phyloP scores from a whole-genome alignment of 1,140 invertebrate genomes.

The Drosophila kurseongensis region DNA sequence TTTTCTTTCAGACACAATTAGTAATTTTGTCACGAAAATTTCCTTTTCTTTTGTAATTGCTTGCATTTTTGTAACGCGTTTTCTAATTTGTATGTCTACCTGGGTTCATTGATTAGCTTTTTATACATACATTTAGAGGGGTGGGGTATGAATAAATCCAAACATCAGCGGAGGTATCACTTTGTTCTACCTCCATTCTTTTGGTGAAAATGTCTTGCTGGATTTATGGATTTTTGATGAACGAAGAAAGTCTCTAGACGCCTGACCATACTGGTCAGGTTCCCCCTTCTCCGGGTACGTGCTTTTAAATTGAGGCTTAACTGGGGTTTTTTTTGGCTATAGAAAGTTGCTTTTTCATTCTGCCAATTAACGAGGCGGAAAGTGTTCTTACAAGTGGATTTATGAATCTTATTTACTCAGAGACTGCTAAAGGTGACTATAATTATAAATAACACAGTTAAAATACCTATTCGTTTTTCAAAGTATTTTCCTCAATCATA shows the following conservation, averaged over 20 bases:
- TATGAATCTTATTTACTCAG: not conserved
- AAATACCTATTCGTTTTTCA: too few relatives aligned
- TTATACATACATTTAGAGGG: slow-evolving; percentile 10
- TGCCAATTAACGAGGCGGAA: slow-evolving; percentile 18
- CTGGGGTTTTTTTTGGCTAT: slow-evolving; percentile 64
- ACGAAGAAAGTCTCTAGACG: slow-evolving; percentile 61
- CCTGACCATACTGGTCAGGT: slow-evolving; percentile 62
- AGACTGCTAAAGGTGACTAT: too few relatives aligned
- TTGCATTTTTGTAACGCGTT: slow-evolving; percentile 37
- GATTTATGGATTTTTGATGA: slow-evolving; percentile 73
- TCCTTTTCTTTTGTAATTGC: slow-evolving; percentile 39
- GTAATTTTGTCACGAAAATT: slow-evolving; percentile 65
- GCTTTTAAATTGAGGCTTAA: slow-evolving; percentile 54
- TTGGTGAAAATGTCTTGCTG: slow-evolving; percentile 60
- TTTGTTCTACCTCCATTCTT: slow-evolving; percentile 63
- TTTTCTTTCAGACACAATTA: slow-evolving; percentile 46
- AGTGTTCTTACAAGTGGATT: slow-evolving; percentile 18
- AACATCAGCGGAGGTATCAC: slow-evolving; percentile 9
- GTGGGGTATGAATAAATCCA: not conserved
- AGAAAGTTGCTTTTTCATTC: slow-evolving; percentile 54
- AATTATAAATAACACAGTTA: too few relatives aligned
- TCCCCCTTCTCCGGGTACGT: slow-evolving; percentile 41
- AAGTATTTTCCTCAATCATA: too few relatives aligned
- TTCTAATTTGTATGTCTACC: slow-evolving; percentile 51
- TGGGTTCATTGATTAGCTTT: slow-evolving; percentile 38